Base-by-base conservation (phyloP, 2,113 vertebrate species). In the Aspidoscelis tigris region DNA sequence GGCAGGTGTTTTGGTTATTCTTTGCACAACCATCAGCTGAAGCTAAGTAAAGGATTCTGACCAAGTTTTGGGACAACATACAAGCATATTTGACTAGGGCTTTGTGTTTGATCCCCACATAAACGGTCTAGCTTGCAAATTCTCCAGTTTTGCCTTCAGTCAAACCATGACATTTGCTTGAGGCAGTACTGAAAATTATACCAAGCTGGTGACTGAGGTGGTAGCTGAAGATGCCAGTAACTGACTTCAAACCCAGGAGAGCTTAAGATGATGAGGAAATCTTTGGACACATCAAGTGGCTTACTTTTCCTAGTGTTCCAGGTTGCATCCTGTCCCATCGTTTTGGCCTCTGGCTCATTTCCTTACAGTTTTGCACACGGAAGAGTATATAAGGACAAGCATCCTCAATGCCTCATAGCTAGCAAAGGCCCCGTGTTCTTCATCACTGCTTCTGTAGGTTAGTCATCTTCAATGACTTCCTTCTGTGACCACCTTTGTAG, bases 101-200 rank as follows among this genome's bases (percentile, higher is more conserved):
- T 93, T 84, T 84, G 4, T 14, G 44, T 87, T n/a, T 88, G 66
- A 87, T 89, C 22, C 0, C 33, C 73, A 21, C 76, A 89, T 87
- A 84, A 74, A 66, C 64, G 1, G 2, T 22, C 4, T 11, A 6
- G 44, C 33, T 73, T 44, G 41, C 10, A 47, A 26, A 58, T 61
- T 16, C 68, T 61, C 41, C 33, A 41, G 16, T 22, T 81, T 81
- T 81, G 80, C 22, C 76, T 72, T 72, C 53, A 5, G 65, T 18
- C 44, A 53, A 78, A 22, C 21, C 4, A 33, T 2, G 24, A 55
- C 47, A 58, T 44, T 83, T 26, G 65, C 41, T 20, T 68, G 68
- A 77, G 41, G 39, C 26, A 72, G 6, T 44, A 44, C 53, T 61
- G 66, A 71, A 33, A 47, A 66, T 44, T 33, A 20, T 68, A 64